These are phyloP conservation scores for Serranus cabrilla DNA, from an alignment of 2,797 vertebrate species.

Conservation along the genomic window DNA sequence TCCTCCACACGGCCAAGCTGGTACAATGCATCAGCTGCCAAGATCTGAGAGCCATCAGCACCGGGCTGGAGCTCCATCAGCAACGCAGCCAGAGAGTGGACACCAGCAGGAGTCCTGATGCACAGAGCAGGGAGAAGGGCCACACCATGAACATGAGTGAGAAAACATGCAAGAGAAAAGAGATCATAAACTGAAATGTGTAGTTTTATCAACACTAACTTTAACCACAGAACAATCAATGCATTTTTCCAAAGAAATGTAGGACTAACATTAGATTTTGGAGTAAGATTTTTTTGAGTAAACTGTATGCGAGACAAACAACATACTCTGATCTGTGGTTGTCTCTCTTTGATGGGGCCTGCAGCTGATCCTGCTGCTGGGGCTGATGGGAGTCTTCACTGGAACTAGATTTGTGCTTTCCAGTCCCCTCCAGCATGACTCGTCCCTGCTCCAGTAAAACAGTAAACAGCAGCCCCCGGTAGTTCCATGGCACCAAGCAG, in stretches of 20 bases:
- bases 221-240: neutral
- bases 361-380: slow-evolving; percentile 32
- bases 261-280: too few species aligned
- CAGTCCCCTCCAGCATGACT: slow-evolving; percentile 87
- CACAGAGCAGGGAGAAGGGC: neutral
- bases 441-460: slow-evolving; percentile 93
- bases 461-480: slow-evolving; percentile 90
- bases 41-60: slow-evolving; percentile 84
- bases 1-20: slow-evolving; percentile 89
- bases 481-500: slow-evolving; percentile 95
- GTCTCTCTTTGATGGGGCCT: slow-evolving; percentile 56
- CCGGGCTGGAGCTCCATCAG: slow-evolving; percentile 90
- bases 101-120: slow-evolving; percentile 88
- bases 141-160: neutral
- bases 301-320: slow-evolving; percentile 8
- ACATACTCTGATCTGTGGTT: slow-evolving; percentile 83
- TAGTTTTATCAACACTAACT: neutral
- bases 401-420: slow-evolving; percentile 33
- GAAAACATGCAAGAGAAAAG: neutral
- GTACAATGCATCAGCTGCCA: slow-evolving; percentile 94
- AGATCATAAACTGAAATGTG: neutral
- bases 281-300: too few species aligned
- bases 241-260: too few species aligned
- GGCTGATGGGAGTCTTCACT: slow-evolving; percentile 47
- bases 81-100: slow-evolving; percentile 89